Base-by-base conservation (phyloP, 2,797 vertebrate genomes). In the Limosa lapponica region DNA sequence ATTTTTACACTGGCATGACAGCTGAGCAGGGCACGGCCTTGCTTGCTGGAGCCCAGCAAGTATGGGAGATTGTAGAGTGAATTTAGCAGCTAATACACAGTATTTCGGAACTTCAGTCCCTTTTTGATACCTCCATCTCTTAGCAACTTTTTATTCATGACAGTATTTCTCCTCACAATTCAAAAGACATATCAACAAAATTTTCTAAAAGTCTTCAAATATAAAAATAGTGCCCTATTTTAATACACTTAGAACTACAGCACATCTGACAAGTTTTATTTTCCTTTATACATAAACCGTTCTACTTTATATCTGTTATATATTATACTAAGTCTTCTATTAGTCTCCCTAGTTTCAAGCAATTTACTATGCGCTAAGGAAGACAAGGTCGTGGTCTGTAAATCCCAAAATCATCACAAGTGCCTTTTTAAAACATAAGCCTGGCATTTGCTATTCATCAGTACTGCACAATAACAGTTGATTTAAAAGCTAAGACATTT, bases 381-480 rank as follows among this genome's bases (percentile, higher is more conserved):
- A 94, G 78, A 88, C 1, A 1, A 87, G 64, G 55, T 87, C 84
- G 73, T 27, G 51, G 74, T 79, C 78, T 85, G 12, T 73, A 89
- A 92, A 89, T 80, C 43, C 24, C 37, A 49, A 87, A 84, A 87
- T 89, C 73, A 93, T 59, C 16, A 59, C n/a, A 62, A 82, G n/a
- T 58, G 32, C 43, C 24, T 87, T 84, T 87, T 94, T 66, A 95
- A 90, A 87, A 77, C 39, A 34, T 78, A 86, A 94, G 20, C 28
- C 36, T 82, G 55, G 19, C 62, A 59, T 80, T 73, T 92, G 32
- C 20, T 82, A 9, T 93, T 89, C 64, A 82, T 87, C 59, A 77
- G 20, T 52, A 48, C 30, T 22, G 4, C 41, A 59, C 17, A 87
- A 28, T 79, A 92, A 92, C 34, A 89, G 39, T 54, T 46, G n/a